These are phyloP conservation scores for Spheniscus mendiculus DNA, from an alignment of 2,113 vertebrate species.

Conservation along the genomic window DNA sequence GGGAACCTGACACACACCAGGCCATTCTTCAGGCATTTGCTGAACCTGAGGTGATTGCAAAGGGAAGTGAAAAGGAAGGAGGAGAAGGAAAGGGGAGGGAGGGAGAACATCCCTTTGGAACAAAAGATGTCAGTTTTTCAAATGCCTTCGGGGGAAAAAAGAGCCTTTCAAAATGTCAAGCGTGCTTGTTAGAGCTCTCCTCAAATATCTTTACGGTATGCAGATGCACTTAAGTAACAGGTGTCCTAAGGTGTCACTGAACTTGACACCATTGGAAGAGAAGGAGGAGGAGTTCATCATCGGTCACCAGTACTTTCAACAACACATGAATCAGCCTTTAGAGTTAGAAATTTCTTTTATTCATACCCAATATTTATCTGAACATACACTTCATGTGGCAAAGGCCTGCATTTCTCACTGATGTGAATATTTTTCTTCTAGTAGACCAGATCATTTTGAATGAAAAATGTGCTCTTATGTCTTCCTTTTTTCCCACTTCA, in stretches of 20 bases:
- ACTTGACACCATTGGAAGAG: not conserved
- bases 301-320: not conserved
- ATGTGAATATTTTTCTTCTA: not conserved
- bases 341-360: not conserved
- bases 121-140: conserved; percentile 32
- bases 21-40: conserved; percentile 25
- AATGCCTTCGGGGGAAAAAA: not conserved
- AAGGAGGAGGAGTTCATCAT: not conserved
- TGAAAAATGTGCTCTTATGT: not conserved
- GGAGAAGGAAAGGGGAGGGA: conserved; percentile 27
- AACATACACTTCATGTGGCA: not conserved
- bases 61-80: conserved; percentile 22
- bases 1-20: conserved; percentile 31
- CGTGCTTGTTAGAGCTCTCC: conserved; percentile 1
- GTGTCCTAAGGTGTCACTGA: not conserved
- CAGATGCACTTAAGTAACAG: conserved; percentile 16
- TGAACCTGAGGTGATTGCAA: conserved; percentile 31
- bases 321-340: not conserved
- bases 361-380: not conserved
- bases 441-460: not conserved
- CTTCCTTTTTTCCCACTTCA: not conserved
- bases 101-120: conserved; percentile 8
- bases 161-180: conserved; percentile 21
- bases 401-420: not conserved
- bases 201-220: conserved; percentile 8